These are phyloP conservation scores for Toxonevra muliebris DNA, from an alignment of 2,888 invertebrate genomes.

Conservation along the genomic window DNA sequence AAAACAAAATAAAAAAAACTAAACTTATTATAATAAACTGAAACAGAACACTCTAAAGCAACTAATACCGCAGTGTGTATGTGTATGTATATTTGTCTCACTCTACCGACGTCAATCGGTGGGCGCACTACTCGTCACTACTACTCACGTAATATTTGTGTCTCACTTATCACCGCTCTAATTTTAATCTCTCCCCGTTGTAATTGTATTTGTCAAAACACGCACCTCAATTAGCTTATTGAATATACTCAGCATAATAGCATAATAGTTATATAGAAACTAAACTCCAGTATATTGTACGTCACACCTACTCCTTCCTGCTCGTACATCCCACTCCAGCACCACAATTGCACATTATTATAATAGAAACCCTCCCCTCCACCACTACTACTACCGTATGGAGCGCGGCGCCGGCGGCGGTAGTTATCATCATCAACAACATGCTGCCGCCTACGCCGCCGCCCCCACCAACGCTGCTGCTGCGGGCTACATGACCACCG, in stretches of 20 bases:
- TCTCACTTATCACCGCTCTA: no score
- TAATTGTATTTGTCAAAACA: no score
- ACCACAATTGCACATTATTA: slow-evolving; percentile 64
- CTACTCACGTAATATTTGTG: no score
- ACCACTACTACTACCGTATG: slow-evolving; percentile 64
- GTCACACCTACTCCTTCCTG: slow-evolving; percentile 38
- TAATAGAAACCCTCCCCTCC: slow-evolving; percentile 62
- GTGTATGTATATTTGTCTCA: no score
- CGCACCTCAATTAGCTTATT: no score
- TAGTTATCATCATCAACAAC: slow-evolving; percentile 55
- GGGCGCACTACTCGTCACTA: no score
- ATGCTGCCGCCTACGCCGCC: slow-evolving; percentile 41
- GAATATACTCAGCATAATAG: no score
- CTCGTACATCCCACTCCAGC: slow-evolving; percentile 55
- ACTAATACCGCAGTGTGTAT: no score
- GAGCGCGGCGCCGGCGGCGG: slow-evolving; percentile 64
- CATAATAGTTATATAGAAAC: no score
- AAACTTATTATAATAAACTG: neutral
- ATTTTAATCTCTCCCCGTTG: no score
- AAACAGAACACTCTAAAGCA: neutral
- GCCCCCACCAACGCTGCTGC: slow-evolving; percentile 37
- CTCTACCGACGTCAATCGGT: no score
- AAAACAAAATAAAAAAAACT: neutral
- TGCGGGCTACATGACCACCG: slow-evolving; percentile 43
- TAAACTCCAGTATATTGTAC: no score